Conservation (phyloP, 2,888 invertebrate species). For the Lithosia quadra region DNA sequence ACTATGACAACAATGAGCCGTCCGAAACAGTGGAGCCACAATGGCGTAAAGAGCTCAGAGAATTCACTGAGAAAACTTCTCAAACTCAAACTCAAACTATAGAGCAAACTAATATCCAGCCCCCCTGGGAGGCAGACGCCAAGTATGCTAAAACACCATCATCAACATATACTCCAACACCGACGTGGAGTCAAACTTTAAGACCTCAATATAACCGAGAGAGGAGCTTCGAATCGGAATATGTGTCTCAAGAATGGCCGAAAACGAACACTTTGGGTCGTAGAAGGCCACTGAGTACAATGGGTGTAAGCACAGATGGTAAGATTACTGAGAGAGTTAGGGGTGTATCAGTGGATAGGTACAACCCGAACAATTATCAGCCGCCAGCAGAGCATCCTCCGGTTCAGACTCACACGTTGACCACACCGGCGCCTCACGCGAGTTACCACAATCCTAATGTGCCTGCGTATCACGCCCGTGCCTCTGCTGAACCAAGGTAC, state of each 20-base stretch:
- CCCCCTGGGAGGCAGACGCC: constrained; percentile 78
- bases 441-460: constrained; percentile 80
- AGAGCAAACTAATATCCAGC: constrained; percentile 68
- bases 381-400: constrained; percentile 79
- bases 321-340: constrained; percentile 71
- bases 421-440: constrained; percentile 72
- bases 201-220: constrained; percentile 80
- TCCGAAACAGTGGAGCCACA: constrained; percentile 76
- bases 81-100: constrained; percentile 68
- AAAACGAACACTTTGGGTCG: constrained; percentile 79
- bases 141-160: constrained; percentile 69
- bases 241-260: constrained; percentile 77
- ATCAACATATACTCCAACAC: constrained; percentile 70
- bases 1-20: constrained; percentile 80
- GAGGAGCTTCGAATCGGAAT: constrained; percentile 81
- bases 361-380: constrained; percentile 79
- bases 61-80: constrained; percentile 80
- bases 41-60: constrained; percentile 83
- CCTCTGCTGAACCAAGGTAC: constrained; percentile 83
- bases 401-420: constrained; percentile 82
- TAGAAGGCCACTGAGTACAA: constrained; percentile 77
- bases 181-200: constrained; percentile 83
- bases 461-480: constrained; percentile 82
- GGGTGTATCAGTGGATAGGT: constrained; percentile 82
- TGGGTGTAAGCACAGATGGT: constrained; percentile 62